These are phyloP conservation scores for Hyles euphorbiae DNA, from an alignment of 1,140 invertebrate genomes.

Conservation along the genomic window DNA sequence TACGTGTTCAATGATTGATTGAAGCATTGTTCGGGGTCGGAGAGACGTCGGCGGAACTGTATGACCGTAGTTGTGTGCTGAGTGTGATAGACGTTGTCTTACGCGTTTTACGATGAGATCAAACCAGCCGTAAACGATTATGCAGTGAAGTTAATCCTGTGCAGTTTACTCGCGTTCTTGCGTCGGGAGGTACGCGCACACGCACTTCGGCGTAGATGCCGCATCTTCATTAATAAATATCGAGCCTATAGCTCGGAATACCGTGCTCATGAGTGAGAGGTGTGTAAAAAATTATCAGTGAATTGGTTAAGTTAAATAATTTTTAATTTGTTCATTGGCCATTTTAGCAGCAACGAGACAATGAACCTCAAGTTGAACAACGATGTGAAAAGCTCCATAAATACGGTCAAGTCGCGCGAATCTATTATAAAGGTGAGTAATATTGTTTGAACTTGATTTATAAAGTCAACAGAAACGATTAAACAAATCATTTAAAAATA, in stretches of 20 bases:
- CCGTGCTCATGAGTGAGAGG: slow-evolving; percentile 39
- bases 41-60: slow-evolving; percentile 13
- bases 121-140: slow-evolving; percentile 54
- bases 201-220: slow-evolving; percentile 27
- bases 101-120: slow-evolving; percentile 48
- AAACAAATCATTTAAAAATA: neutral
- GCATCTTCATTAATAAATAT: neutral
- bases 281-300: slow-evolving; percentile 24
- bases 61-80: no score
- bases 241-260: slow-evolving; percentile 2
- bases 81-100: slow-evolving; percentile 20
- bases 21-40: slow-evolving; percentile 46
- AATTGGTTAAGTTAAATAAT: neutral
- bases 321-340: slow-evolving; percentile 12
- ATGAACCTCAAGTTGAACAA: slow-evolving; percentile 69
- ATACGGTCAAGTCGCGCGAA: slow-evolving; percentile 35
- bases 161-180: slow-evolving; percentile 41
- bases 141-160: slow-evolving; percentile 45
- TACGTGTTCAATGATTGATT: slow-evolving; percentile 54
- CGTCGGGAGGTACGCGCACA: slow-evolving; percentile 42
- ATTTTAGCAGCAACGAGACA: slow-evolving; percentile 31
- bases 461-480: neutral
- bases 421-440: slow-evolving; percentile 47
- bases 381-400: slow-evolving; percentile 51
- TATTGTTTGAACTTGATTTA: neutral